These are phyloP conservation scores for Circaetus gallicus DNA, from an alignment of 2,113 vertebrate genomes.

Conservation along the genomic window DNA sequence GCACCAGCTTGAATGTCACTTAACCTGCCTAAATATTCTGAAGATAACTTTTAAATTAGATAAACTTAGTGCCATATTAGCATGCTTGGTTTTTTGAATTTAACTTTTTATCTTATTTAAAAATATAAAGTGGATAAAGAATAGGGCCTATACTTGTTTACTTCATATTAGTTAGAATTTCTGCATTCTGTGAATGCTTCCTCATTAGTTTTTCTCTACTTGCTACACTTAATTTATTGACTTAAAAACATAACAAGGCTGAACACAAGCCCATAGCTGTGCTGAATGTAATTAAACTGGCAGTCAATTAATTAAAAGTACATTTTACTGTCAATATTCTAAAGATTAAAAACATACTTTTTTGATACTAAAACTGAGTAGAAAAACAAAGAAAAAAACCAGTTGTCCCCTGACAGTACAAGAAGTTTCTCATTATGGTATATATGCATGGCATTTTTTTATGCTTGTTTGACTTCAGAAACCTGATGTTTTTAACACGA, in stretches of 20 bases:
- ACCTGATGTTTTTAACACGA: background rate
- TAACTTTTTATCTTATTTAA: background rate
- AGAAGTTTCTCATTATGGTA: background rate
- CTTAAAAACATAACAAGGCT: background rate
- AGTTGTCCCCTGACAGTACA: background rate
- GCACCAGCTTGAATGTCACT: background rate
- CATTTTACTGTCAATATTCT: background rate
- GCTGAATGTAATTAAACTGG: background rate
- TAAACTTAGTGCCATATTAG: background rate
- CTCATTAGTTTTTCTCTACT: background rate
- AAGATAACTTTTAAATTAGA: background rate
- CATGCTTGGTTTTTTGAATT: background rate
- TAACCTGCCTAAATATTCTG: background rate
- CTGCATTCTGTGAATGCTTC: background rate
- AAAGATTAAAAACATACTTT: background rate
- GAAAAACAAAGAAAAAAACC: background rate
- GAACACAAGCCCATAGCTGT: background rate
- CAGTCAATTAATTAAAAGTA: background rate
- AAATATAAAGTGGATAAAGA: background rate
- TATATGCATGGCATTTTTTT: background rate
- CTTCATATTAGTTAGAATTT: background rate
- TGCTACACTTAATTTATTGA: conserved; percentile 1
- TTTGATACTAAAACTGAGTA: background rate
- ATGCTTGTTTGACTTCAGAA: background rate
- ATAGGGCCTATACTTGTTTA: background rate